Evolutionary conservation across 35 echinoderm and acorn worm genomes (phyloP).

Genomic region (Apostichopus japonicus): DNA sequence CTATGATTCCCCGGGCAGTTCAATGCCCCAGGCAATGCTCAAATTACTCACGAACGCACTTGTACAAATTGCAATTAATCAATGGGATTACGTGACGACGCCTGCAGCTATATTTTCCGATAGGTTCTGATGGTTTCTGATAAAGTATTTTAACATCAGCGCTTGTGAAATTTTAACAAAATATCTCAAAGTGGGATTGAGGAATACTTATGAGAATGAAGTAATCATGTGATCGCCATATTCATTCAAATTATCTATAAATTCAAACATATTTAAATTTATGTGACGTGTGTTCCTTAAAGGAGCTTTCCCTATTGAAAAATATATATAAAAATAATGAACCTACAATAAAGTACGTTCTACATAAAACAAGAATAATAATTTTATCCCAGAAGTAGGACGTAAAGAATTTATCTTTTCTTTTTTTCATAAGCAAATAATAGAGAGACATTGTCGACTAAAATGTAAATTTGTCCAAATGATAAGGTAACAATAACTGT

Average conservation of each 20-base stretch:
- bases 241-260: slow-evolving; percentile 17
- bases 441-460: too few species aligned
- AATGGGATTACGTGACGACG: slow-evolving; percentile 51
- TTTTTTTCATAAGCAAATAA: too few species aligned
- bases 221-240: slow-evolving; percentile 18
- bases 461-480: too few species aligned
- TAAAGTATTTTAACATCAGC: slow-evolving; percentile 35
- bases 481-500: too few species aligned
- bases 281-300: neutral
- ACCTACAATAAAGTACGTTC: too few species aligned
- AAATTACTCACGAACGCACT: slow-evolving; percentile 49
- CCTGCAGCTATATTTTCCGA: slow-evolving; percentile 41
- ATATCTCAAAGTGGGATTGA: neutral
- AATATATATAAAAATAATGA: too few species aligned
- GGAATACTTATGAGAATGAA: slow-evolving; percentile 11
- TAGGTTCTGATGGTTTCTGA: slow-evolving; percentile 10
- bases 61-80: slow-evolving; percentile 65
- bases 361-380: too few species aligned
- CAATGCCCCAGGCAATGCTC: slow-evolving; percentile 28
- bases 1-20: slow-evolving; percentile 11
- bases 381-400: too few species aligned
- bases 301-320: neutral
- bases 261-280: neutral
- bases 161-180: neutral
- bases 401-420: too few species aligned